Evolutionary conservation across 2,888 invertebrate genomes (phyloP).

Genomic region (Rambutsinella grinnellia): DNA sequence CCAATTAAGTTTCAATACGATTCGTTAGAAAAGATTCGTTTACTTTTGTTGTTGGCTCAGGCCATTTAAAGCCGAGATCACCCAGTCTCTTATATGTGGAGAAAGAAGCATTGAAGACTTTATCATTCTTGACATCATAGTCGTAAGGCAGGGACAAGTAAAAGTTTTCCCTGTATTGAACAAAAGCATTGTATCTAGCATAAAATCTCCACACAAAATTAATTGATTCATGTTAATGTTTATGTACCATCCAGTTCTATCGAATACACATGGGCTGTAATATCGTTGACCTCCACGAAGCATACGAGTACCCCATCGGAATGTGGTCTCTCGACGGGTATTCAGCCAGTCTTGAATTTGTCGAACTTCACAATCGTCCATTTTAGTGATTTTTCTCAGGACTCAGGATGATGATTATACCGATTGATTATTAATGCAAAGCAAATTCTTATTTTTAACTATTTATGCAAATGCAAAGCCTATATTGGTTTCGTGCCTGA

Average conservation of each 20-base stretch:
- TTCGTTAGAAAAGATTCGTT: slow-evolving; percentile 1
- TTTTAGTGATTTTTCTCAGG: too few relatives aligned
- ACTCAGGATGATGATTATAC: too few relatives aligned
- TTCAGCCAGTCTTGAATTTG: slow-evolving; percentile 39
- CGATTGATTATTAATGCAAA: neutral
- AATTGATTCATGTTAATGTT: neutral
- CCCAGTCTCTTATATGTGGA: slow-evolving; percentile 63
- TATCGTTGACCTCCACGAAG: slow-evolving; percentile 48
- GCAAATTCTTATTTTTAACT: neutral
- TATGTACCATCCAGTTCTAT: slow-evolving; percentile 63
- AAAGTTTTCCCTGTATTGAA: slow-evolving; percentile 58
- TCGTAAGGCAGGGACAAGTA: slow-evolving; percentile 59
- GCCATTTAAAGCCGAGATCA: slow-evolving; percentile 57
- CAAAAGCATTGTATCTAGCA: too few relatives aligned
- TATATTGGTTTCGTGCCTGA: too few relatives aligned
- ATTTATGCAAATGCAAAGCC: too few relatives aligned
- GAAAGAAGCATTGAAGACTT: slow-evolving; percentile 51
- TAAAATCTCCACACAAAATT: too few relatives aligned
- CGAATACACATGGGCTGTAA: slow-evolving; percentile 63
- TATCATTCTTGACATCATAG: slow-evolving; percentile 63
- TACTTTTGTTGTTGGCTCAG: slow-evolving; percentile 62
- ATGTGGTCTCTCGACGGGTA: slow-evolving; percentile 24
- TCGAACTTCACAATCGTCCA: slow-evolving; percentile 23
- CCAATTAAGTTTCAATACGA: neutral
- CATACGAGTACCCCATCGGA: slow-evolving; percentile 52